phyloP scores from a whole-genome alignment of 2,888 invertebrate species.

The Diabrotica balteata region DNA sequence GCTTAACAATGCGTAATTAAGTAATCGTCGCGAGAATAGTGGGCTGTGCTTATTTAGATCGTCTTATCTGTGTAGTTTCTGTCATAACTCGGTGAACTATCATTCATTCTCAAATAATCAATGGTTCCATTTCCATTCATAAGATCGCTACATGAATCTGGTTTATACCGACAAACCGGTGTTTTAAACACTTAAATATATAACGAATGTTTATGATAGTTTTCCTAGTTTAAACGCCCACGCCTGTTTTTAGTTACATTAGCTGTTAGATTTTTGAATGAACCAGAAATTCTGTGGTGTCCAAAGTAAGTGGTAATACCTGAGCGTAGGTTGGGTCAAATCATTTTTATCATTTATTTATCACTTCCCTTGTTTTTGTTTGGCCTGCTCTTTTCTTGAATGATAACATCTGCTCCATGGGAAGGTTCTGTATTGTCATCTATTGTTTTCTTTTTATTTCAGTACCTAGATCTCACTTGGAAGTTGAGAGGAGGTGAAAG shows the following conservation, averaged over 20 bases:
- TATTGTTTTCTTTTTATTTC: conserved; percentile 24
- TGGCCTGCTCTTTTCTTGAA: conserved; percentile 1
- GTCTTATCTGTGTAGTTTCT: conserved; percentile 40
- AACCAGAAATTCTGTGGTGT: conserved; percentile 13
- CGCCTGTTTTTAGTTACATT: conserved; percentile 27
- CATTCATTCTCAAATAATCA: conserved; percentile 54
- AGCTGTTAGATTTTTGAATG: conserved; percentile 15
- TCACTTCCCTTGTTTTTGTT: conserved; percentile 35
- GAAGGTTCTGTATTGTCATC: conserved; percentile 20
- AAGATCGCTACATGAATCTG: conserved; percentile 41
- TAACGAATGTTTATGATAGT: conserved; percentile 39
- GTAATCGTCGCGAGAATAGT: conserved; percentile 32
- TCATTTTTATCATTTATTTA: conserved; percentile 27
- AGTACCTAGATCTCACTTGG: conserved; percentile 14
- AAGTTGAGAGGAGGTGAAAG: conserved; percentile 4
- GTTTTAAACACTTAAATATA: conserved; percentile 46
- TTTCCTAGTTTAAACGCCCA: conserved; percentile 44
- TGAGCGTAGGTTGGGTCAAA: conserved; percentile 33
- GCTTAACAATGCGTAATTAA: conserved; percentile 42
- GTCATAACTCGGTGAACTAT: conserved; percentile 48
- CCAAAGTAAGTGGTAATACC: conserved; percentile 9
- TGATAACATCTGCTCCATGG: conserved; percentile 29
- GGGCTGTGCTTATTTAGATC: conserved; percentile 22
- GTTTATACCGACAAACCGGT: conserved; percentile 47
- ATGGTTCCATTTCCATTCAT: conserved; percentile 52